Evolutionary conservation across 2,888 invertebrate genomes (phyloP).

Genomic region (Xanthorhoe spadicearia): DNA sequence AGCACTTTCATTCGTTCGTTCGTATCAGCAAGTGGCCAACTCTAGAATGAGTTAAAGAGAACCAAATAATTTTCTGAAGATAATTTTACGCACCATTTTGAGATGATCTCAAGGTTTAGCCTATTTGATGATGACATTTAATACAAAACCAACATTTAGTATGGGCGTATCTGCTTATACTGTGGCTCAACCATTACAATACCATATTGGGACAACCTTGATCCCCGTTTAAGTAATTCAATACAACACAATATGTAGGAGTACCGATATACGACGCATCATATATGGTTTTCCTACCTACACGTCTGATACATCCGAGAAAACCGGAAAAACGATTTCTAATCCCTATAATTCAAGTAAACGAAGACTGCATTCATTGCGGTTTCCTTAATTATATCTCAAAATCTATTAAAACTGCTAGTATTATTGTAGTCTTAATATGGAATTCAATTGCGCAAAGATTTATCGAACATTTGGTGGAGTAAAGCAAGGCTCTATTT

Average conservation of each 20-base stretch:
- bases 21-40: no score
- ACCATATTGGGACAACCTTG: constrained; percentile 41
- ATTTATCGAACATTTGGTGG: constrained; percentile 19
- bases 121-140: not conserved
- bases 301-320: constrained; percentile 26
- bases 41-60: no score
- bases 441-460: constrained; percentile 1
- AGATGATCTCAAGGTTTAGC: no score
- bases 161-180: constrained; percentile 16
- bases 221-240: constrained; percentile 29
- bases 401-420: not conserved
- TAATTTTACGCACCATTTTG: no score
- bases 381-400: constrained; percentile 34
- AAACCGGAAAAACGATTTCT: constrained; percentile 42
- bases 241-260: constrained; percentile 40
- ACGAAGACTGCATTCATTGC: constrained; percentile 32
- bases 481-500: constrained; percentile 29
- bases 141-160: not conserved
- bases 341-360: constrained; percentile 30
- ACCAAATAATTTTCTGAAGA: no score
- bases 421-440: not conserved
- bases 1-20: not conserved
- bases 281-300: constrained; percentile 27
- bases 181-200: constrained; percentile 21
- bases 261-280: constrained; percentile 32